phyloP scores from a whole-genome alignment of 1,140 invertebrate genomes.

The Ooceraea biroi region DNA sequence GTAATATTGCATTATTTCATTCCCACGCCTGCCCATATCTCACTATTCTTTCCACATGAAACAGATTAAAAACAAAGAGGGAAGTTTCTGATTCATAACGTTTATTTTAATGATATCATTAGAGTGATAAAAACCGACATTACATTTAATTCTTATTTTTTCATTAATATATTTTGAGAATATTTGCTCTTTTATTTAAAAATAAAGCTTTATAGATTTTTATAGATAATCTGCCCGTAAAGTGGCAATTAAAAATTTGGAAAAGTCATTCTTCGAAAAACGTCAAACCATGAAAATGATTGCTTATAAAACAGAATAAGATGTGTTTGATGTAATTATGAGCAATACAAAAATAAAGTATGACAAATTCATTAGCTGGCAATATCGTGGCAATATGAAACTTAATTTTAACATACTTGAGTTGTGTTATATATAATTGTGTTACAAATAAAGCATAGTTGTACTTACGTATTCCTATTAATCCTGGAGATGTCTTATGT shows the following conservation, averaged over 20 bases:
- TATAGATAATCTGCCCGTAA: slow-evolving; percentile 14
- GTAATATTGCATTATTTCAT: neutral
- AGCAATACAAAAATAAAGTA: slow-evolving; percentile 28
- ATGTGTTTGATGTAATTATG: slow-evolving; percentile 38
- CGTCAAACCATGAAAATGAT: neutral
- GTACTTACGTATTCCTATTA: slow-evolving; percentile 17
- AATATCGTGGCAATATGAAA: slow-evolving; percentile 36
- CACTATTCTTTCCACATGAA: neutral
- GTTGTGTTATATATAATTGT: neutral
- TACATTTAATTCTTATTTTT: neutral
- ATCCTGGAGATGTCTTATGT: slow-evolving; percentile 16
- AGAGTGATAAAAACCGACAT: neutral
- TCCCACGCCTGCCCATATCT: neutral
- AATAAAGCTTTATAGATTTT: slow-evolving; percentile 3
- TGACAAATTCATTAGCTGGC: slow-evolving; percentile 18
- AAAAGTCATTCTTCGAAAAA: slow-evolving; percentile 5
- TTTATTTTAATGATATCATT: slow-evolving; percentile 27
- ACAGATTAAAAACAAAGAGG: slow-evolving; percentile 29
- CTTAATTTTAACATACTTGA: slow-evolving; percentile 20
- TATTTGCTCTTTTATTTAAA: slow-evolving; percentile 14
- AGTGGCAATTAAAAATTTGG: neutral
- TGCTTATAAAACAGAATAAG: slow-evolving; percentile 13
- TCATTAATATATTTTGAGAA: neutral
- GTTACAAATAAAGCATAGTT: slow-evolving; percentile 27
- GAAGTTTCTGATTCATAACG: slow-evolving; percentile 10